Conservation (phyloP, 2,797 vertebrate species). For the Austrolebias charrua region DNA sequence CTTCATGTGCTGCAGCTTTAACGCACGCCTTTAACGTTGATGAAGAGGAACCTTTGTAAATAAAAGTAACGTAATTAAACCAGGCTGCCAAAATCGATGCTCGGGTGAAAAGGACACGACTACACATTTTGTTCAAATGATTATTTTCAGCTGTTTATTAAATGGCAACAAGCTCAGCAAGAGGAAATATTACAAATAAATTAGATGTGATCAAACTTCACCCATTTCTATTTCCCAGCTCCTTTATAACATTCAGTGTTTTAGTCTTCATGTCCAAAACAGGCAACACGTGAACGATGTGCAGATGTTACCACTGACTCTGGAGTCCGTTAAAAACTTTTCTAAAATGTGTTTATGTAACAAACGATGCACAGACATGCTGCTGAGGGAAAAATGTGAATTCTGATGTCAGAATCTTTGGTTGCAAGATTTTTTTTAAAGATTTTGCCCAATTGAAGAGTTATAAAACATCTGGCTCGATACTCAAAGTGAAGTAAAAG, state of each 20-base stretch:
- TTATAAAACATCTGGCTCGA: slow-evolving; percentile 29
- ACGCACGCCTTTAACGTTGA: not conserved
- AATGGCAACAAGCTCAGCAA: slow-evolving; percentile 12
- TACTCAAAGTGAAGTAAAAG: slow-evolving; percentile 38
- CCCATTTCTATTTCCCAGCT: not conserved
- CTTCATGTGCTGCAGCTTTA: slow-evolving; percentile 21
- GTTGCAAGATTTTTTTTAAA: slow-evolving; percentile 37
- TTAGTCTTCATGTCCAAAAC: slow-evolving; percentile 58
- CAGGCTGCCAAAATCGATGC: not conserved
- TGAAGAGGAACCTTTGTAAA: not conserved
- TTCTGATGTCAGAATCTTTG: slow-evolving; percentile 51
- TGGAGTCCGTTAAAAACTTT: slow-evolving; percentile 18
- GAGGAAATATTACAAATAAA: slow-evolving; percentile 24
- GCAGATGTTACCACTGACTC: slow-evolving; percentile 43
- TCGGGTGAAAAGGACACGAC: not conserved
- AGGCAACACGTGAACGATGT: slow-evolving; percentile 75
- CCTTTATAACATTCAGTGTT: slow-evolving; percentile 23
- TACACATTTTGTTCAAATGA: slow-evolving; percentile 11
- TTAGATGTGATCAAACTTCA: slow-evolving; percentile 16
- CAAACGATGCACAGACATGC: not conserved
- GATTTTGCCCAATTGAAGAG: slow-evolving; percentile 39
- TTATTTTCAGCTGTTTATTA: not conserved
- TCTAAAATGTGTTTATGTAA: slow-evolving; percentile 11
- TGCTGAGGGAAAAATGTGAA: not conserved
- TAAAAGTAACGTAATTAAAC: not conserved